Base-by-base conservation (phyloP, 2,888 invertebrate species). In the Nineta flava region DNA sequence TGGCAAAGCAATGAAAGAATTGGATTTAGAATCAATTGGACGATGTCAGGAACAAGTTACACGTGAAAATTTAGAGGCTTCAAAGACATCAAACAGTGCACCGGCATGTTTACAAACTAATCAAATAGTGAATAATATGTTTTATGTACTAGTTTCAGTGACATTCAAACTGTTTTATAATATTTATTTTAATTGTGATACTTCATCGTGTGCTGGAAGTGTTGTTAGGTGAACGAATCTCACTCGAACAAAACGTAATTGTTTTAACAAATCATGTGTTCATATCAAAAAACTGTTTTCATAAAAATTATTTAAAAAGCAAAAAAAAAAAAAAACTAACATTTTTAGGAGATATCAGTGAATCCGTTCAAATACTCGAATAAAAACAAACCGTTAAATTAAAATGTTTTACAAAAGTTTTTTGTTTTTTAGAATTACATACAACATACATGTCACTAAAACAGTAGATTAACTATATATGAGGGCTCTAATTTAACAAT, bases 1-100 rank as follows among this genome's bases (percentile, higher is more conserved):
- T 56, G 87, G 87, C 1, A 76, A 81, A 55, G 77, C 80, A 42
- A 77, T 90, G 76, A 78, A 75, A 53, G 75, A 73, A 47, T 70
- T 83, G 53, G 78, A 82, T 59, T 69, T 80, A 52, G 78, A 79
- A 53, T 65, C 75, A 9, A 75, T 83, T 53, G 80, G 79, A 9
- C 71, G 76, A 54, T 83, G 83, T 60, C 75, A 79, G 58, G 81
- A 82, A 57, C 78, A 79, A 59, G 73, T 80, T 49, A 75, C 77
- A 44, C 70, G 78, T 57, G 78, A 78, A 55, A 79, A 81, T 66
- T 67, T 80, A 50, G 81, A 75, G 58, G 72, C 73, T 50, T 70
- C 75, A 21, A 65, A 59, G 55, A 61, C 61, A 55, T 53, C 58
- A 21, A 57, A 57, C 4, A 57, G 54, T 44, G 52, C 46, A 34